Base-by-base conservation (phyloP, 2,113 vertebrate genomes). In the Coreoperca whiteheadi region DNA sequence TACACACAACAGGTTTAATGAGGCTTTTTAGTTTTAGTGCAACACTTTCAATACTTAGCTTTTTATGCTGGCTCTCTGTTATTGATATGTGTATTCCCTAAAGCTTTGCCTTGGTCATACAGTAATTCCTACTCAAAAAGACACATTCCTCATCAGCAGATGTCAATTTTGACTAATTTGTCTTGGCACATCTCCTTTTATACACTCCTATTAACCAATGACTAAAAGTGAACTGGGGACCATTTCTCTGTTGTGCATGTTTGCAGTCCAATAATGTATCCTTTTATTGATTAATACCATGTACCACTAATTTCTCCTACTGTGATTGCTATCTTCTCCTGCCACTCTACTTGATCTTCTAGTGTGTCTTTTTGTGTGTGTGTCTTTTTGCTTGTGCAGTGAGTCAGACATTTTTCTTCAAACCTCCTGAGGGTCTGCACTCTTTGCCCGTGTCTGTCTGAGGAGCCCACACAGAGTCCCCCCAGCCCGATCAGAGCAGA, bases 391-490 rank as follows among this genome's bases (percentile, higher is more conserved):
- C 21, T 10, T 67, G 32, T 70, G 80, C 79, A 85, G 51, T 76
- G 77, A 81, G 76, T 85, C 77, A 88, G 59, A 83, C 74, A 46
- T 78, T 69, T 89, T 59, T 83, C 64, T 72, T 65, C 56, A 63
- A 80, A 77, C 41, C 68, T 81, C 88, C 50, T 54, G 84, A 77
- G 64, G 78, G 63, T 71, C 79, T 85, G 64, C 54, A 59, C 66
- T 84, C 57, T 80, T 23, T 78, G 51, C 51, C 12, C 85, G n/a
- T 66, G 67, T 83, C 80, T 80, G 79, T 87, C 82, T 76, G 48
- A 77, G 76, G 64, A 82, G 46, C 75, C 51, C 81, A 80, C 74
- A 82, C 61, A 70, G 15, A 56, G 1, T n/a, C 20, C 37, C 28
- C 32, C 57, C 39, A 34, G 25, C 16, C 76, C 56, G 70, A 60